Percentiles rank a stretch among this genome's conserved stretches.
These are phyloP conservation scores for Reticulitermes lucifugus DNA, from an alignment of 2,888 invertebrate genomes.

Conservation along the genomic window DNA sequence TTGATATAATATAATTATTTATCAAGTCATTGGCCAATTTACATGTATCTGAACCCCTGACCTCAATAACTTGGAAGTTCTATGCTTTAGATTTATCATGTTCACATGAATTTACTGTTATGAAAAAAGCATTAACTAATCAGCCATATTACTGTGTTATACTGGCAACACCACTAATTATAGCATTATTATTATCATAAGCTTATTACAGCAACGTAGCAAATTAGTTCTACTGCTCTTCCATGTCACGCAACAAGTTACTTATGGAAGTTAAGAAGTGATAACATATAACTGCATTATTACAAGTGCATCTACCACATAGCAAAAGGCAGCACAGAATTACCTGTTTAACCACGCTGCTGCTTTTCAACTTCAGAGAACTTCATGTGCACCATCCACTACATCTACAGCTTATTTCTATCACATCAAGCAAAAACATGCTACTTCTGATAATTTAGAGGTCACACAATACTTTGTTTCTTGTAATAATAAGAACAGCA, in stretches of 20 bases:
- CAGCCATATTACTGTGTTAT: background rate
- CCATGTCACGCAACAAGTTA: too few species aligned
- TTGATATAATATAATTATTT: too few species aligned
- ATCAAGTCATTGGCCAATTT: too few species aligned
- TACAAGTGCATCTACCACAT: background rate
- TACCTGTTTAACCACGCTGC: background rate
- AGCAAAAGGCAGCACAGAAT: background rate
- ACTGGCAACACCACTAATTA: background rate
- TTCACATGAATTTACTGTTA: background rate
- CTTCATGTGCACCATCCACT: background rate
- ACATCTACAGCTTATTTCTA: slow-evolving; percentile 3
- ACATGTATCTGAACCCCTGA: too few species aligned
- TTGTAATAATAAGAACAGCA: too few species aligned
- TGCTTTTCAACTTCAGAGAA: slow-evolving; percentile 4
- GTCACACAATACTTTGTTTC: background rate
- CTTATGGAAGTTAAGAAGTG: background rate
- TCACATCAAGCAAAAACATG: background rate
- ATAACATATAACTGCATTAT: background rate
- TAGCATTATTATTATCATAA: too few species aligned
- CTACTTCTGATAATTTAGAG: background rate
- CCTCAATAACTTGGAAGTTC: too few species aligned
- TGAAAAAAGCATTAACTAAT: background rate
- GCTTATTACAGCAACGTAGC: background rate
- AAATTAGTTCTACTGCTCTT: background rate
- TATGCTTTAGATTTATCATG: background rate